These are phyloP conservation scores for Charina bottae DNA, from an alignment of 2,113 vertebrate genomes.

Conservation along the genomic window DNA sequence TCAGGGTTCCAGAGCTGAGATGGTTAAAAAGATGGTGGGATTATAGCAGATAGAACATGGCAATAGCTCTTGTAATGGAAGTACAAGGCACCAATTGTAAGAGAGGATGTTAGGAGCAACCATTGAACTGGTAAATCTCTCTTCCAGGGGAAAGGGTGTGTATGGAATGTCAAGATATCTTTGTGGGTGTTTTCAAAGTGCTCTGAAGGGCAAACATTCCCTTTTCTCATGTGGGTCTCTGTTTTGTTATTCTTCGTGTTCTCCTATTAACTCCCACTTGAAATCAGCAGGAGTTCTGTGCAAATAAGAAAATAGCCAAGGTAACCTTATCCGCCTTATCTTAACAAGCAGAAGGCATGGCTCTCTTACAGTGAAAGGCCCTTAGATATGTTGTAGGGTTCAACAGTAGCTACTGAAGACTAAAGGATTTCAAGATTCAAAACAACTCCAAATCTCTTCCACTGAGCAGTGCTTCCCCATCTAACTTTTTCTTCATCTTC, in stretches of 20 bases:
- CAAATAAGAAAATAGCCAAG: not conserved
- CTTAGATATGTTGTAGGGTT: not conserved
- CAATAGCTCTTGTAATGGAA: not conserved
- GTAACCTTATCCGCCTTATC: conserved; percentile 16
- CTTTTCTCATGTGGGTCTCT: not conserved
- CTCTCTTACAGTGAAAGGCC: not conserved
- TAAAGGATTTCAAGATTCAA: not conserved
- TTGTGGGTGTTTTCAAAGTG: conserved; percentile 6
- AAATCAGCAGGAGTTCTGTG: conserved; percentile 26
- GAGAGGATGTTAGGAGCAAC: not conserved
- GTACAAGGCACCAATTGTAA: not conserved
- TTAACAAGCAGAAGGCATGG: not conserved
- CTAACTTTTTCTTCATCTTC: not conserved
- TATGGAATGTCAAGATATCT: conserved; percentile 8
- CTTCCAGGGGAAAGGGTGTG: not conserved
- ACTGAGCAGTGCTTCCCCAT: not conserved
- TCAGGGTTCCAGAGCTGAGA: not conserved
- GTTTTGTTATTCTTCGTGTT: not conserved
- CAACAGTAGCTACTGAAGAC: not conserved
- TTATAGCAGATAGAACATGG: not conserved
- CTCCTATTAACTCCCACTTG: conserved; percentile 12
- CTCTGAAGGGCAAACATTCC: conserved; percentile 5
- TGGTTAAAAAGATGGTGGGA: not conserved
- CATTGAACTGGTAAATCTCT: not conserved
- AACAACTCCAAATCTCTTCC: not conserved